Evolutionary conservation across 2,113 vertebrate species (phyloP), one percentile per base, ranked within the genome.

Genomic region (Lamprotornis superbus): DNA sequence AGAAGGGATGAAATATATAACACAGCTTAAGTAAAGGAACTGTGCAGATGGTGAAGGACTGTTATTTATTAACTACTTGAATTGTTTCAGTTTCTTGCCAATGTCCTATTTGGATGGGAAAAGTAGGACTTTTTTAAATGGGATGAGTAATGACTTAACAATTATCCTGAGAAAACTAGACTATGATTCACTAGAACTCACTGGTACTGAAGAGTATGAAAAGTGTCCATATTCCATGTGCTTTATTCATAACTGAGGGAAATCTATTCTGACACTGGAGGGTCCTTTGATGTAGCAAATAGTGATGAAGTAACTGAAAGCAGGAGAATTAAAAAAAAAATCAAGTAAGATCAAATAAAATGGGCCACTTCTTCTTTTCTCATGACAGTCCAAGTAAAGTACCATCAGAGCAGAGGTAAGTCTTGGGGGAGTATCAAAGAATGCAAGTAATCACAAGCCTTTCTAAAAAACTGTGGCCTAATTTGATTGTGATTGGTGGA

Each of bases 1-100:
- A 92, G 78, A 97, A 57, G 88, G 92, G 27, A 50, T 22, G 74
- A 94, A 95, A 92, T 83, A 91, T 89, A 83, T 71, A 96, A 59
- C 31, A 14, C 9, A 76, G 44, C 21, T 16, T 44, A 64, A 93
- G 37, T 31, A 70, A 69, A 87, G 87, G 64, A 90, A 5, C 5
- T 31, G 47, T 88, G 53, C 87, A 97, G 87, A 94, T 82, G 65
- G 89, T 69, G n/a, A 95, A 55, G 31, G 73, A 50, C 30, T 90
- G 25, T 65, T 95, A 70, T 89, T 94, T 93, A 95, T 96, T 94
- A 91, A 75, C 40, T 87, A 53, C 68, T 68, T 83, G 84, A 71
- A 90, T 93, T 90, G 10, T 53, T 42, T 75, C 78, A 63, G 12
- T 42, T 90, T 86, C 46, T 65, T 5, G 1, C 24, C 24, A 86